Evolutionary conservation across 2,113 vertebrate genomes (phyloP).

Genomic region (Indicator maculatus): DNA sequence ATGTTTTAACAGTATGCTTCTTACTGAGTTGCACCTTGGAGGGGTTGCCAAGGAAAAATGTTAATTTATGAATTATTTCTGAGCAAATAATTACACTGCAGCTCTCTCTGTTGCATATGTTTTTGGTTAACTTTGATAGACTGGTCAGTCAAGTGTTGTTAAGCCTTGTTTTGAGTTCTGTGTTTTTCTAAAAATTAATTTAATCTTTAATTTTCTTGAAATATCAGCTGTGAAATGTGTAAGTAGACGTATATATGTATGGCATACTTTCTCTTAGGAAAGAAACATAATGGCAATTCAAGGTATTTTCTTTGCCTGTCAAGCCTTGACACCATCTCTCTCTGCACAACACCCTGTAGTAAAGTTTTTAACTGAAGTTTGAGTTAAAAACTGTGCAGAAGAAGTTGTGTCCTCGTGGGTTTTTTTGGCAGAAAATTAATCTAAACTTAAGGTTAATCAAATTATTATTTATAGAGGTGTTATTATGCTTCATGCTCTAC

Average conservation of each 20-base stretch:
- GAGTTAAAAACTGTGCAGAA: neutral
- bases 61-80: conserved; percentile 58
- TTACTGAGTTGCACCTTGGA: neutral
- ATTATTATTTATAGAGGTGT: neutral
- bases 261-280: neutral
- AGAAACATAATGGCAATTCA: neutral
- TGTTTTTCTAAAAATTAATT: neutral
- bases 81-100: conserved; percentile 35
- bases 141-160: neutral
- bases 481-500: neutral
- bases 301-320: neutral
- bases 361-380: neutral
- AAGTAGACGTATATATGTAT: neutral
- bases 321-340: neutral
- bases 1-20: neutral
- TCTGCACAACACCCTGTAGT: neutral
- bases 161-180: neutral
- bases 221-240: neutral
- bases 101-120: neutral
- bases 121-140: conserved; percentile 22
- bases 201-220: neutral
- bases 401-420: neutral
- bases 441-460: neutral
- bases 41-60: conserved; percentile 7
- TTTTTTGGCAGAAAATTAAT: neutral